Conservation (phyloP, 2,113 vertebrate genomes). For the Tapirus terrestris region DNA sequence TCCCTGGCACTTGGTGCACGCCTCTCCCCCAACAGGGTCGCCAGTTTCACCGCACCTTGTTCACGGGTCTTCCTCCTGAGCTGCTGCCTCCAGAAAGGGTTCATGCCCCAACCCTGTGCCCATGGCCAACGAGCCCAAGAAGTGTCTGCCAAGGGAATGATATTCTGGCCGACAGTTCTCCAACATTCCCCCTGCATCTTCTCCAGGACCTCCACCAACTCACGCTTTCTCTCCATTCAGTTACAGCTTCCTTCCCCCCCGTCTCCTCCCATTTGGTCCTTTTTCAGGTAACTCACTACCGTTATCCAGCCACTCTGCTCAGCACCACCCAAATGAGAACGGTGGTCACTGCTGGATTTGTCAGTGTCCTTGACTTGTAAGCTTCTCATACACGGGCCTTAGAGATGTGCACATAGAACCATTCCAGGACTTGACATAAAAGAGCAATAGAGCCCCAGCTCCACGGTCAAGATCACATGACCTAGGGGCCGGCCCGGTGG, state of each 20-base stretch:
- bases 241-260: not conserved
- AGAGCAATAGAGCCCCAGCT: not conserved
- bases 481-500: too few species aligned
- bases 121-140: not conserved
- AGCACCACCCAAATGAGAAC: not conserved
- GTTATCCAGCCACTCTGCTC: not conserved
- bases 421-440: not conserved
- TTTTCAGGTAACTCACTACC: not conserved
- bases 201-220: not conserved
- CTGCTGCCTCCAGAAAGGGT: not conserved
- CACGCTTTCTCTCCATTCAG: not conserved
- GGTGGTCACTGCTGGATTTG: not conserved
- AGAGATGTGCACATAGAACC: not conserved
- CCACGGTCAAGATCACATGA: not conserved
- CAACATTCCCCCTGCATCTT: not conserved
- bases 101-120: not conserved
- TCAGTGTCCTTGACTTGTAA: not conserved
- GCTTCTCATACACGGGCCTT: not conserved
- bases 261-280: not conserved
- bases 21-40: not conserved
- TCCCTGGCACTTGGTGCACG: not conserved
- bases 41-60: not conserved
- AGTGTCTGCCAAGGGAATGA: not conserved
- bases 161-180: not conserved
- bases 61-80: not conserved